phyloP scores from a whole-genome alignment of 2,888 invertebrate species.

The Eremobia ochroleuca region DNA sequence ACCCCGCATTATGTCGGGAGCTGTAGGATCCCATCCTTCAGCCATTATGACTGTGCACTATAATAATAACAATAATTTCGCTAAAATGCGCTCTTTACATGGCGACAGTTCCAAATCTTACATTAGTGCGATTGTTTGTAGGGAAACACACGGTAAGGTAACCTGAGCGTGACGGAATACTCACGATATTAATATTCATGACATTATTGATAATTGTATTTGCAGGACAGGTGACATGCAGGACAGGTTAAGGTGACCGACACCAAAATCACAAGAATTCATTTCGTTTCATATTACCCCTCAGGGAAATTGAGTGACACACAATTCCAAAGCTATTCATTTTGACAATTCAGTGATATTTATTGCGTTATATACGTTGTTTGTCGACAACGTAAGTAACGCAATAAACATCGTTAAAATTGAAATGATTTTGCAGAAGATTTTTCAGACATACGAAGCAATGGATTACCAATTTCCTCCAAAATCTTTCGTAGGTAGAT shows the following conservation, averaged over 20 bases:
- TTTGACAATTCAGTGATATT: background rate
- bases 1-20: slow-evolving; percentile 26
- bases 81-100: slow-evolving; percentile 65
- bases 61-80: slow-evolving; percentile 67
- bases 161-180: background rate
- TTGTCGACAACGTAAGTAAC: too few species aligned
- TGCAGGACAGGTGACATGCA: background rate
- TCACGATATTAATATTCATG: background rate
- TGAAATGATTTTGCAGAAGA: background rate
- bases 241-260: background rate
- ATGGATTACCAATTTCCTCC: background rate
- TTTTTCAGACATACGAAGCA: background rate
- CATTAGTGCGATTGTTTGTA: slow-evolving; percentile 72
- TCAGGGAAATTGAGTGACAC: background rate
- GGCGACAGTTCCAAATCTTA: slow-evolving; percentile 70
- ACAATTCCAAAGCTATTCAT: background rate
- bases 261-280: background rate
- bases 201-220: background rate
- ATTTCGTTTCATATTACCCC: background rate
- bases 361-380: background rate
- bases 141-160: slow-evolving; percentile 53
- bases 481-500: too few species aligned
- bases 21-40: slow-evolving; percentile 35
- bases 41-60: slow-evolving; percentile 47
- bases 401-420: too few species aligned